Conservation (phyloP, 2,797 vertebrate genomes). For the Pipistrellus pygmaeus region DNA sequence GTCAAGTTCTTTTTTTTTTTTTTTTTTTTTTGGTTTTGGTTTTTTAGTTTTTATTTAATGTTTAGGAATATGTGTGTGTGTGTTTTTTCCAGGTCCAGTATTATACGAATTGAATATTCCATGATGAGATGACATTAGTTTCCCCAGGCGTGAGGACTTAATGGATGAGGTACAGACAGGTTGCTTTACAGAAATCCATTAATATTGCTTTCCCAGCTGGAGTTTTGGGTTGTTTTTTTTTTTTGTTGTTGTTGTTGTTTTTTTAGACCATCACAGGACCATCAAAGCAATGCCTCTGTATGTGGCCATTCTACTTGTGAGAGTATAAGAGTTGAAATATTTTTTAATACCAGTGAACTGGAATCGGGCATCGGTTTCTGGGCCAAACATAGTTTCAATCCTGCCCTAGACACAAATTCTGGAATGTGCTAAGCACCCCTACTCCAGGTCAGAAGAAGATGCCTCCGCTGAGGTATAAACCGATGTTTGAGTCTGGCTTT, state of each 20-base stretch:
- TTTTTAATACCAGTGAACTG: slow-evolving; percentile 93
- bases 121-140: neutral
- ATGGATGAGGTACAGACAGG: slow-evolving; percentile 70
- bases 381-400: slow-evolving; percentile 91
- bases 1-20: neutral
- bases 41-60: neutral
- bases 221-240: slow-evolving; percentile 80
- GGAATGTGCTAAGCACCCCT: too few relatives aligned
- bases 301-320: slow-evolving; percentile 92
- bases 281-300: slow-evolving; percentile 88
- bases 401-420: slow-evolving; percentile 8
- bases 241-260: too few relatives aligned
- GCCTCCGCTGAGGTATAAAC: neutral
- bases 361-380: slow-evolving; percentile 90
- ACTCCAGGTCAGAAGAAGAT: neutral
- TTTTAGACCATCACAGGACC: slow-evolving; percentile 88
- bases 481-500: neutral
- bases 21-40: neutral
- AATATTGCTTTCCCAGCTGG: slow-evolving; percentile 89
- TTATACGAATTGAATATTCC: slow-evolving; percentile 77
- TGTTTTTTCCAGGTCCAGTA: slow-evolving; percentile 74
- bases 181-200: slow-evolving; percentile 68
- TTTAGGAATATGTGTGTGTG: neutral
- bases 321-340: slow-evolving; percentile 94
- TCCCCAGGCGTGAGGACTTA: neutral